Evolutionary conservation across 1,140 invertebrate species (phyloP).

Genomic region (Drosophila insularis): DNA sequence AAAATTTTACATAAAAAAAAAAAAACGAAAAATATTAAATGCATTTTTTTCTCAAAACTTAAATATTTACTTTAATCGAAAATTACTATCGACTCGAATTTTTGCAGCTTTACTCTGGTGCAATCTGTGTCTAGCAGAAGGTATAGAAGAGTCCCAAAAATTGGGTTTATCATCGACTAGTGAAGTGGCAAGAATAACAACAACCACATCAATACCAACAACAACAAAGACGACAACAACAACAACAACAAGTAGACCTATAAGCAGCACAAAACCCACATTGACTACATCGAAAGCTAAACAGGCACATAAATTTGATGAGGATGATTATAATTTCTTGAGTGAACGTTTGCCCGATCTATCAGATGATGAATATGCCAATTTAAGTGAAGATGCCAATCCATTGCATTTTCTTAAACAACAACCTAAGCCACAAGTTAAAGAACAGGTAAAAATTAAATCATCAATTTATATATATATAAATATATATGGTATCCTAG

Average conservation of each 20-base stretch:
- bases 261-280: background rate
- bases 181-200: background rate
- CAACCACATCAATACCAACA: background rate
- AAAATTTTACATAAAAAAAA: constrained; percentile 53
- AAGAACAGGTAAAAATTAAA: background rate
- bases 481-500: no score
- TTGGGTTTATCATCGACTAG: background rate
- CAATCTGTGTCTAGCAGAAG: constrained; percentile 14
- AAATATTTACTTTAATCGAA: background rate
- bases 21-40: background rate
- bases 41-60: background rate
- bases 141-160: no score
- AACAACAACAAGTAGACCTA: constrained; percentile 20
- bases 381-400: constrained; percentile 59
- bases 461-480: no score
- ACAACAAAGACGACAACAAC: constrained; percentile 23
- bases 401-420: constrained; percentile 65
- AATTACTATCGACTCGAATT: background rate
- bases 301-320: constrained; percentile 21
- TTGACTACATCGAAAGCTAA: constrained; percentile 22
- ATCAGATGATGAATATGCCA: constrained; percentile 50
- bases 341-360: constrained; percentile 51
- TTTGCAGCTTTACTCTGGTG: constrained; percentile 38
- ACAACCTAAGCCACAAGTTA: background rate
- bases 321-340: constrained; percentile 58